These are phyloP conservation scores for Acheta domesticus DNA, from an alignment of 2,888 invertebrate genomes.

Conservation along the genomic window DNA sequence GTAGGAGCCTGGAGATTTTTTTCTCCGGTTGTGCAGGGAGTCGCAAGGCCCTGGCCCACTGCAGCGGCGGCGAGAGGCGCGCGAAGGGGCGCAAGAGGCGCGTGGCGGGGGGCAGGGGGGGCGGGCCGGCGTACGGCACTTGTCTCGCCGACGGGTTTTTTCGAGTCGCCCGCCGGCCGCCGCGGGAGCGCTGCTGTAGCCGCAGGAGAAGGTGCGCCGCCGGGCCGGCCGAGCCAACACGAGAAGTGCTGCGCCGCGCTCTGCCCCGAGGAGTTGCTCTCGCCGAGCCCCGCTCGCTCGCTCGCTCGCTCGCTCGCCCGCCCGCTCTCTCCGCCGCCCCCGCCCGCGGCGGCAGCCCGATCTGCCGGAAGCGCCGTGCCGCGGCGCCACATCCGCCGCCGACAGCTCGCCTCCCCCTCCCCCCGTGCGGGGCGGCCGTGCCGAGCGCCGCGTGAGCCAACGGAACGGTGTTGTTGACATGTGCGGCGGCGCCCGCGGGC, in stretches of 20 bases:
- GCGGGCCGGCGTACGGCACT: neutral
- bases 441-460: no score
- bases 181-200: slow-evolving; percentile 9
- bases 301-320: neutral
- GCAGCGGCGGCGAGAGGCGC: neutral
- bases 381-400: no score
- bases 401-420: no score
- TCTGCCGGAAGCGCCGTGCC: no score
- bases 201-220: neutral
- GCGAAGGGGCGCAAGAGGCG: neutral
- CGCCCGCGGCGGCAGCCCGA: neutral
- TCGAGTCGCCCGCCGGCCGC: slow-evolving; percentile 1
- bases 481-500: no score
- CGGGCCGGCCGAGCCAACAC: neutral
- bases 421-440: no score
- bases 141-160: slow-evolving; percentile 18
- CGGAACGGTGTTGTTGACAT: no score
- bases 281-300: no score
- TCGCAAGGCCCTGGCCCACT: neutral
- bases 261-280: neutral
- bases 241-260: neutral
- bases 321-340: neutral
- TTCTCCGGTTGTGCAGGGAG: no score
- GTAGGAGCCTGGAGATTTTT: no score
- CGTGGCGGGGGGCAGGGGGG: neutral